A percentile compares a stretch with the other conserved stretches of the same genome.
Evolutionary conservation across 2,113 vertebrate genomes (phyloP).

Genomic region (Bettongia penicillata): DNA sequence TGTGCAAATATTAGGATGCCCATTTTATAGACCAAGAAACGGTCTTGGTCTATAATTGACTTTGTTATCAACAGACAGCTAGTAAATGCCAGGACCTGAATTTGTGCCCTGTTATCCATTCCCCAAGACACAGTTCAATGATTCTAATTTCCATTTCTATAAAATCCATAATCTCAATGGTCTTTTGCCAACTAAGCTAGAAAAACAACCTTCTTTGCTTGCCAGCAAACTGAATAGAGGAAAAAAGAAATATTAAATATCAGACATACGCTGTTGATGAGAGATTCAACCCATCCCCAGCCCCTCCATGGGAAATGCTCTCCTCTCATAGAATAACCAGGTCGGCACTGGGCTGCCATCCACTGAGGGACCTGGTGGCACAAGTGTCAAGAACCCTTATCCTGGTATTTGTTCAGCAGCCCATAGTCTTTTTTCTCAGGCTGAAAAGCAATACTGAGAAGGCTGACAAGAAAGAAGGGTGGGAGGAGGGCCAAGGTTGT

Average conservation of each 20-base stretch:
- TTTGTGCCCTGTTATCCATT: background rate
- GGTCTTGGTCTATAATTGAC: background rate
- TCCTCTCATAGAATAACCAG: background rate
- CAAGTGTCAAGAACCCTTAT: background rate
- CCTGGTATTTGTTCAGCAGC: background rate
- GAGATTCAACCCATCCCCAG: background rate
- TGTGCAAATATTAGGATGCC: background rate
- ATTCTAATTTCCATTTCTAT: constrained; percentile 64
- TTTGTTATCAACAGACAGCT: background rate
- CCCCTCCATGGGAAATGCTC: background rate
- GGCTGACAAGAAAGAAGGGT: constrained; percentile 13
- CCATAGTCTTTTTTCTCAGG: constrained; percentile 19
- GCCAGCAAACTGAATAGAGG: constrained; percentile 10
- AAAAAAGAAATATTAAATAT: background rate
- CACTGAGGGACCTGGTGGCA: background rate
- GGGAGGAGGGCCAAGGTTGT: constrained; percentile 58
- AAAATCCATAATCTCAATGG: constrained; percentile 44
- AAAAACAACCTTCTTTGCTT: background rate
- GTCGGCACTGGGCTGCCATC: background rate
- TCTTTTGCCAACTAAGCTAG: constrained; percentile 43
- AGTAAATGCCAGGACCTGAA: background rate
- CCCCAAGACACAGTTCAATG: background rate
- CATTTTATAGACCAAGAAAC: background rate
- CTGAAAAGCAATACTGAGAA: constrained; percentile 33
- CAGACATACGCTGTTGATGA: background rate